phyloP scores from a whole-genome alignment of 92 coral and sea anemone genomes.

The Chrysogorgia sp. region DNA sequence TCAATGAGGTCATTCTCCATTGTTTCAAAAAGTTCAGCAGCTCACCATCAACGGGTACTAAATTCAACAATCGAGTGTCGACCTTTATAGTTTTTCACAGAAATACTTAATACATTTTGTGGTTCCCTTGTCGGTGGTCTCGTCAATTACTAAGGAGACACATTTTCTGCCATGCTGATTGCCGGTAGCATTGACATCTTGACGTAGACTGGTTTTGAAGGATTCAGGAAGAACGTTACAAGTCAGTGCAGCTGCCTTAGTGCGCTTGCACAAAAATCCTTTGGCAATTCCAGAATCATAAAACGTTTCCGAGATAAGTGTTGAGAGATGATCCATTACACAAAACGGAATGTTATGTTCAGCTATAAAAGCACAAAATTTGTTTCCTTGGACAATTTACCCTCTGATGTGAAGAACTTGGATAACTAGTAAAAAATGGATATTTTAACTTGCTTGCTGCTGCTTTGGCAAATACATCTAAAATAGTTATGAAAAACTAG shows the following conservation, averaged over 20 bases:
- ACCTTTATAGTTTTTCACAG: constrained; percentile 27
- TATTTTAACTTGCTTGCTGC: not conserved
- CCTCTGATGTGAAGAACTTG: constrained; percentile 28
- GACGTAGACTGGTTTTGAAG: constrained; percentile 11
- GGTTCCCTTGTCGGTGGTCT: constrained; percentile 20
- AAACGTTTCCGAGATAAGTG: constrained; percentile 12
- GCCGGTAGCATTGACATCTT: constrained; percentile 18
- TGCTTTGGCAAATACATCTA: not conserved
- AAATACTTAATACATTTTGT: constrained; percentile 25
- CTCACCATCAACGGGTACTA: constrained; percentile 27
- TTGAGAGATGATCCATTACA: constrained; percentile 29
- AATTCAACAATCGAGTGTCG: constrained; percentile 24
- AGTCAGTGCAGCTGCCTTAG: constrained; percentile 22
- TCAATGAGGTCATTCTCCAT: constrained; percentile 14
- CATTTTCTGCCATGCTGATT: constrained; percentile 2
- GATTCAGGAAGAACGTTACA: constrained; percentile 16
- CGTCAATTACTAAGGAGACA: constrained; percentile 38
- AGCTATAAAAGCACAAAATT: constrained; percentile 21
- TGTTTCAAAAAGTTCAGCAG: constrained; percentile 30
- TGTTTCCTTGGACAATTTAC: constrained; percentile 7
- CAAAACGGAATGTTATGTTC: constrained; percentile 21
- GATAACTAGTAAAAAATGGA: constrained; percentile 6
- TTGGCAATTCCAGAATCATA: constrained; percentile 26
- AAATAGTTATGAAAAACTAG: not conserved
- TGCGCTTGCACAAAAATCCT: constrained; percentile 29